These are phyloP conservation scores for Cheirogaleus medius DNA, from an alignment of 2,113 vertebrate species.

Conservation along the genomic window DNA sequence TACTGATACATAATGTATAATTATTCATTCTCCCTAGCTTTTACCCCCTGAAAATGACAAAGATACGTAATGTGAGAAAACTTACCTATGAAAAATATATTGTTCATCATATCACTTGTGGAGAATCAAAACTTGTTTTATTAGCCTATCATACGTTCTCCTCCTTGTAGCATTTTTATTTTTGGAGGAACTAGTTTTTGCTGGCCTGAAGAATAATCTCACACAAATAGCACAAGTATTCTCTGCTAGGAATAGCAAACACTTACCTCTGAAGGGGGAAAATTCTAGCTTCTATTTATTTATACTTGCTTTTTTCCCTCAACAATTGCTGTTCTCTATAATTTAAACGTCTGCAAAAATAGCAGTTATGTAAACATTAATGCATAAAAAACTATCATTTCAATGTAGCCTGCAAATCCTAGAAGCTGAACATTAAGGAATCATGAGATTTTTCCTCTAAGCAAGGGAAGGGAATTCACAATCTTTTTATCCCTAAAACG, in stretches of 20 bases:
- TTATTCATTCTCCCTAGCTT: neutral
- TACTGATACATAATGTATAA: fast-evolving
- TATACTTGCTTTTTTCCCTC: conserved; percentile 30
- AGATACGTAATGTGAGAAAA: neutral
- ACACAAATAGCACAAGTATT: conserved; percentile 25
- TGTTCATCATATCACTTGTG: neutral
- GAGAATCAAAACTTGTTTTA: neutral
- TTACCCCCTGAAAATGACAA: neutral
- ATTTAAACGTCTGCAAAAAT: conserved; percentile 74
- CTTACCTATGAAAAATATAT: neutral
- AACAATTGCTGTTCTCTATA: conserved; percentile 69
- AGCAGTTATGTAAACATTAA: conserved; percentile 74
- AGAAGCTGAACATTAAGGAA: conserved; percentile 48
- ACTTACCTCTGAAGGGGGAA: conserved; percentile 25
- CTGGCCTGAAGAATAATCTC: neutral
- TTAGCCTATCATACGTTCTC: neutral
- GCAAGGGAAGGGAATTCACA: neutral
- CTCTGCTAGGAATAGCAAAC: conserved; percentile 36
- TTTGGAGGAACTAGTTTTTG: neutral
- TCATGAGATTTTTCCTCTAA: conserved; percentile 9
- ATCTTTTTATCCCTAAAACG: conserved; percentile 55
- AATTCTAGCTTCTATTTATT: conserved; percentile 71
- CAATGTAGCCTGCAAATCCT: conserved; percentile 50
- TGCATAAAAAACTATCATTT: conserved; percentile 74
- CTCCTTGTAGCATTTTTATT: neutral